These are phyloP conservation scores for Pandemis heparana DNA, from an alignment of 2,888 invertebrate species.

Conservation along the genomic window DNA sequence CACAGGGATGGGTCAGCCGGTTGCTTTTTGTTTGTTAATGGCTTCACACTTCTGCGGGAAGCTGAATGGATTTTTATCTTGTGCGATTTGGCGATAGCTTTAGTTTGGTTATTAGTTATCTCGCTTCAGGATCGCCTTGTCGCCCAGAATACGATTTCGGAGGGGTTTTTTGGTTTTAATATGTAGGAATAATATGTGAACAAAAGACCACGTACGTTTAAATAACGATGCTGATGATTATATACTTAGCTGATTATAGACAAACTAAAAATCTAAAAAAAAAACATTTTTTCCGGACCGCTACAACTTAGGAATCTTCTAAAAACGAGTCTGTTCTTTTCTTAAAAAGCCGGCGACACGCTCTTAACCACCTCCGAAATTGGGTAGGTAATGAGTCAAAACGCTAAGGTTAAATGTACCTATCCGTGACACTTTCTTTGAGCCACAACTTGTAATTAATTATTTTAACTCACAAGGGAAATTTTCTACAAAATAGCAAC, in stretches of 20 bases:
- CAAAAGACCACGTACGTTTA: no score
- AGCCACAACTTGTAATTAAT: constrained; percentile 1
- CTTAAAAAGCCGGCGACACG: no score
- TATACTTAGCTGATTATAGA: no score
- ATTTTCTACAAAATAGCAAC: constrained; percentile 12
- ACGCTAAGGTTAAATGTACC: constrained; percentile 25
- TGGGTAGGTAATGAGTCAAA: constrained; percentile 14
- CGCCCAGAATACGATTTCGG: no score
- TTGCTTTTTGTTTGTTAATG: constrained; percentile 45
- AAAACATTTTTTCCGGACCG: no score
- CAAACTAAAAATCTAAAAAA: no score
- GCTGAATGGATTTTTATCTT: constrained; percentile 27
- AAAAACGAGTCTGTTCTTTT: no score
- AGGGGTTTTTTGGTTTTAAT: no score
- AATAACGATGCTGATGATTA: no score
- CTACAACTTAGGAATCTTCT: no score
- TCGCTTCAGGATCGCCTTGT: no score
- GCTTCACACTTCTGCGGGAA: constrained; percentile 38
- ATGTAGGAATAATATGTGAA: no score
- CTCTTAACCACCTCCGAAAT: constrained; percentile 23
- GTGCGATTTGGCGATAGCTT: not conserved
- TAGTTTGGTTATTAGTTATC: not conserved
- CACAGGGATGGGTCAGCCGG: constrained; percentile 58
- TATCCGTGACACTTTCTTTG: constrained; percentile 15
- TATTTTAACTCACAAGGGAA: constrained; percentile 31